Conservation (phyloP, 2,888 invertebrate species). For the Tipula confusa region DNA sequence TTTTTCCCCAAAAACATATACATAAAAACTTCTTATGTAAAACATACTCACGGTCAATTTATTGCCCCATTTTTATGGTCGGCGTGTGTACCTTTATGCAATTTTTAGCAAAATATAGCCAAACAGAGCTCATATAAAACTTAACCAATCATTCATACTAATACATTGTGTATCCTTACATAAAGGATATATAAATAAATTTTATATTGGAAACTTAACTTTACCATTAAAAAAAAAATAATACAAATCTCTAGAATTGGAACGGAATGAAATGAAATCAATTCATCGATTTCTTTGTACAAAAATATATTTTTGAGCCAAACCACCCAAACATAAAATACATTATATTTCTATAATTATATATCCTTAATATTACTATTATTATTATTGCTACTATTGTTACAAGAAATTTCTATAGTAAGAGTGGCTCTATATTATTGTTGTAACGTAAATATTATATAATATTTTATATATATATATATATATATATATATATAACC, state of each 20-base stretch:
- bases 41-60: neutral
- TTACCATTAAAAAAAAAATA: constrained; percentile 4
- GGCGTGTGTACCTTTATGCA: neutral
- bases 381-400: neutral
- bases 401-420: neutral
- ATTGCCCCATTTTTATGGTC: neutral
- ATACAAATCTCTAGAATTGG: neutral
- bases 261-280: neutral
- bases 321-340: neutral
- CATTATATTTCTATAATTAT: neutral
- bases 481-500: neutral
- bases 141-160: neutral
- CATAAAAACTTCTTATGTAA: neutral
- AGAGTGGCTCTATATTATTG: too few relatives aligned
- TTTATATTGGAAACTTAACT: neutral
- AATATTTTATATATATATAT: neutral
- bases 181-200: too few relatives aligned
- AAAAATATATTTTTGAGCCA: neutral
- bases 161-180: neutral
- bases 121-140: neutral
- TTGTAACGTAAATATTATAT: too few relatives aligned
- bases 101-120: neutral
- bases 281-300: too few relatives aligned
- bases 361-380: neutral
- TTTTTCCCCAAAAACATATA: neutral